Base-by-base conservation (phyloP, 2,797 vertebrate genomes). In the Cossypha dichroa region DNA sequence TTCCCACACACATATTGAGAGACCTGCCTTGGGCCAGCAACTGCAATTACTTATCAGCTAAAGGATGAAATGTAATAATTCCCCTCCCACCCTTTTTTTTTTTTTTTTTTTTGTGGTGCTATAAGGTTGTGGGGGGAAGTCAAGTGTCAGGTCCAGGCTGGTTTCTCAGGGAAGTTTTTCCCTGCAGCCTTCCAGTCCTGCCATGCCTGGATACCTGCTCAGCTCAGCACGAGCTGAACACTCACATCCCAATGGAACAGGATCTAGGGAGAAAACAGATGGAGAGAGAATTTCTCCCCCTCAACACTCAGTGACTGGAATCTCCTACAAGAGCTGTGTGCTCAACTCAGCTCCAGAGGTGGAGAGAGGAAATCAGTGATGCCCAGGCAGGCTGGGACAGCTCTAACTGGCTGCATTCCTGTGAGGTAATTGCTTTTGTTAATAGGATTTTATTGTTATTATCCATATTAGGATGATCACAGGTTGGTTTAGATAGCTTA, bases 371-470 rank as follows among this genome's bases (percentile, higher is more conserved):
- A 63, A 52, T 21, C 29, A 2, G 10, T 15, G 80, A 26, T 80
- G 36, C 41, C 52, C 25, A 15, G 74, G 11, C 46, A 81, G 81
- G 11, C 23, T 72, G 59, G 75, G 41, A 54, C 63, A 43, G 79
- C 34, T 76, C 25, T 12, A 11, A 23, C 40, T 86, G 82, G 58
- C 76, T 81, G 33, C 14, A 31, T 46, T 88, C 67, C 88, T 75
- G 12, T 59, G 55, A 63, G 63, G 17, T 84, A 75, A 93, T 76
- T 51, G 62, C 85, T 73, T 90, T 45, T 82, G 79, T 88, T 91
- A 81, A 38, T 45, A 69, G 49, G 58, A 58, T 85, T 96, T 90
- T 48, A 74, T 78, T 95, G 46, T 73, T 78, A 69, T 76, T 88
- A 87, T 38, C 43, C 43, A 7, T 46, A 66, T 60, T 88, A 85